Evolutionary conservation across 2,888 invertebrate species (phyloP), one percentile per base, ranked within the genome.

Genomic region (Eupithecia exiguata): DNA sequence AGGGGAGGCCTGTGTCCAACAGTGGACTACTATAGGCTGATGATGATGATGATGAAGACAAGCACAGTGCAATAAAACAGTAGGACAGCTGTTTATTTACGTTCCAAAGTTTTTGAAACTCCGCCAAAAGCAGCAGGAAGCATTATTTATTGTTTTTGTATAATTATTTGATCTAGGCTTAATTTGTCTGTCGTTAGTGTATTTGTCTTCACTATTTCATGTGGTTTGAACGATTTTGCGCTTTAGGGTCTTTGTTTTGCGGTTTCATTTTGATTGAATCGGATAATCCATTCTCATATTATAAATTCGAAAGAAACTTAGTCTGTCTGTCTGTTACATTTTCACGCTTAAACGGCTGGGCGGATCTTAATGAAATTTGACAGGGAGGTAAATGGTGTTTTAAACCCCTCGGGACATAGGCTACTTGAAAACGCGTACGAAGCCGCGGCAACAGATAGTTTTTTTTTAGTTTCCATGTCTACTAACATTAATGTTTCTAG

Each of bases 111-210:
- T 69, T 69, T 61, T 69, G 69, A 38, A 38, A 5, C 61, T 21
- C 66, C 6, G 66, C 66, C 66, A 66, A 14, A 66, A 40, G 6
- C 66, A 14, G 66, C 40, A 66, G 66, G 40, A 66, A 66, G 66
- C 66, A 40, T 66, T 66, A 66, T 66, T 43, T 66, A 66, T 66
- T 66, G 66, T 38, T 40, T 66, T 66, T 66, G 40, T 43, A 40
- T 66, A 66, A 66, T 66, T 66, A 66, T 66, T 65, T 36, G 65
- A 62, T 70, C 49, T 49, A 49, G n/a, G 65, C 36, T 62, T 46
- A 70, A 70, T 70, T 49, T 49, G 65, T 65, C 49, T 53, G 70
- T 65, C 70, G 38, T 49, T 49, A 18, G 46, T 65, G 46, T 25
- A 65, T 70, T 70, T 49, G 25, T 65, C 70, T 65, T 36, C 12